Base-by-base conservation (phyloP, 2,888 invertebrate genomes). In the Melanostoma mellinum region DNA sequence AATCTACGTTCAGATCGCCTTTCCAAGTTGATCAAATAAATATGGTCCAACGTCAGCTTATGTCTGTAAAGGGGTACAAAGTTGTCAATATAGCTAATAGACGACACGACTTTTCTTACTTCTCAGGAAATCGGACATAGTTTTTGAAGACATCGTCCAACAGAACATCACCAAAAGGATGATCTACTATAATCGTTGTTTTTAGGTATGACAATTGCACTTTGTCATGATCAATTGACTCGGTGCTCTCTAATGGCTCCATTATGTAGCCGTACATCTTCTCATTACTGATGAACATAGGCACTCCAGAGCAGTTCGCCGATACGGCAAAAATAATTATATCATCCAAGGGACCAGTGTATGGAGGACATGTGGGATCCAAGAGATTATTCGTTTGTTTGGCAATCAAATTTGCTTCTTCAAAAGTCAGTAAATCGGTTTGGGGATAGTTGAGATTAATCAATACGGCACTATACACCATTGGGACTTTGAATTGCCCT, bases 21-120 rank as follows among this genome's bases (percentile, higher is more conserved):
- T 85, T 94, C 92, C 81, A 99, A 92, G 92, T 99, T 99, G 10
- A 99, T 98, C 94, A 99, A 94, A 89, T 94, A 99, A 63, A 99
- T 94, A 88, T 95, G 93, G 89, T 96, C 95, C 85, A 97, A 94
- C 0, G 94, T 94, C 50, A 96, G 91, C 72, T 93, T 95, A 87
- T 95, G 94, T 67, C 93, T 93, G 42, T 3, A 86, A 87, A 74
- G 20, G n/a, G 6, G 1, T 6, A 60, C 20, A 56, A 30, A 0
- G 32, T 33, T 10, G 3, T 36, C 6, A 6, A 8, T n/a, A 6
- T 35, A n/a, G 20, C 1, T 0, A 3, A 6, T 10, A n/a, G 48
- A 30, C 8, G 68, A 76, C 73, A 38, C 1, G 6, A 4, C 20
- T 20, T 1, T 35, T 86, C 20, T 20, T 71, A 89, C 87, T 88